Evolutionary conservation across 2,888 invertebrate genomes (phyloP), one percentile per base, ranked within the genome.

Genomic region (Serrognathus titanus): DNA sequence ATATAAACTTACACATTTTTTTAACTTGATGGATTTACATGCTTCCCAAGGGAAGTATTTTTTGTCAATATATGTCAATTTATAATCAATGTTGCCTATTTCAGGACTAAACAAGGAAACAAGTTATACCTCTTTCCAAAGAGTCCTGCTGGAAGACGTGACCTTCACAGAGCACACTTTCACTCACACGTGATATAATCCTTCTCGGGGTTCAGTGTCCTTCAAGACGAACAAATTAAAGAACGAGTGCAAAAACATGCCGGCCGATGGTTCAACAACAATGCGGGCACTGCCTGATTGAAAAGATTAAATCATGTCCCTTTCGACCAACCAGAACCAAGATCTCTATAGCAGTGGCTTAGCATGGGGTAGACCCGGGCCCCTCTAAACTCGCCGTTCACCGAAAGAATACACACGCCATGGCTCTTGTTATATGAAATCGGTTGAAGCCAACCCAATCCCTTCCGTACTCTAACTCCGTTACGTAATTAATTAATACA

Each of bases 301-400:
- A 66, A 65, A 66, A 65, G 65, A 68, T 65, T 66, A 64, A 64
- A 65, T 66, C 68, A 68, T 71, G 65, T 57, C 63, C 64, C 62
- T 55, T 41, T 65, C 72, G 69, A 67, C 74, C 75, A 74, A 75
- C 74, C 71, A 71, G 71, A 70, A 69, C 66, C 61, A 63, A 64
- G 70, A 62, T 67, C 66, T 64, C 67, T 65, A 63, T 65, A 66
- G 66, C 24, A 51, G 51, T 47, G 46, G 48, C 51, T 53, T 57
- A 57, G 57, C 55, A 62, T 63, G 63, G 66, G 66, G 64, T 65
- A 31, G 61, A 60, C 62, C 57, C 49, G 49, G 59, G 58, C 60
- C 63, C 63, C 60, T 63, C 63, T 61, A 59, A 55, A 57, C 43
- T 49, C 47, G 49, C 52, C 50, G 49, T 55, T 56, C 53, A 51